Conservation (phyloP, 2,888 invertebrate species). For the Uloborus plumipes region DNA sequence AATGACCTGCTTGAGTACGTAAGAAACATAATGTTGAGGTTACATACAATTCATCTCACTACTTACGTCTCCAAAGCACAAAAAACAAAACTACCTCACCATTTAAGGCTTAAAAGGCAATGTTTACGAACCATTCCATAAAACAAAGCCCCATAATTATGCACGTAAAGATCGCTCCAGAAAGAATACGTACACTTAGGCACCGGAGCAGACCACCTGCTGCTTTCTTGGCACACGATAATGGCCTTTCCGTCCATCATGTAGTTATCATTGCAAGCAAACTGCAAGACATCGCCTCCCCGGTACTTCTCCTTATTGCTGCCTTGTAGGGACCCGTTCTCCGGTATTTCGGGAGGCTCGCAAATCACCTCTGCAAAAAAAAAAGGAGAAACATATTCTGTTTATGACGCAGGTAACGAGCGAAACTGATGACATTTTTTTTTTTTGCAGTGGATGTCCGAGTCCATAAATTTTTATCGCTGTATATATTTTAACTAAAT, state of each 20-base stretch:
- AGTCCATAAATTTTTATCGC: too few relatives aligned
- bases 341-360: constrained; percentile 81
- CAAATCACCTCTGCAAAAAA: constrained; percentile 82
- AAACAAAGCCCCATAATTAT: too few relatives aligned
- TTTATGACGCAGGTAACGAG: background rate
- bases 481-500: too few relatives aligned
- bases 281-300: constrained; percentile 87
- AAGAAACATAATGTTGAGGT: too few relatives aligned
- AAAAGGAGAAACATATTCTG: background rate
- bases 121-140: too few relatives aligned
- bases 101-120: too few relatives aligned
- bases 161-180: background rate
- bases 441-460: background rate
- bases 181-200: constrained; percentile 81
- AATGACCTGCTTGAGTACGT: too few relatives aligned
- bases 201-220: constrained; percentile 85
- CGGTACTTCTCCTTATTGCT: constrained; percentile 76
- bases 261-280: constrained; percentile 88
- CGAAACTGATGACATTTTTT: background rate
- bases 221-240: constrained; percentile 88
- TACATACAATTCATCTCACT: too few relatives aligned
- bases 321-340: constrained; percentile 84
- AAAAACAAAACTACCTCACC: too few relatives aligned
- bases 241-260: constrained; percentile 93
- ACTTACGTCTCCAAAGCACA: too few relatives aligned